Conservation (phyloP, 2,888 invertebrate species). For the Mesopsocus fuscifrons region DNA sequence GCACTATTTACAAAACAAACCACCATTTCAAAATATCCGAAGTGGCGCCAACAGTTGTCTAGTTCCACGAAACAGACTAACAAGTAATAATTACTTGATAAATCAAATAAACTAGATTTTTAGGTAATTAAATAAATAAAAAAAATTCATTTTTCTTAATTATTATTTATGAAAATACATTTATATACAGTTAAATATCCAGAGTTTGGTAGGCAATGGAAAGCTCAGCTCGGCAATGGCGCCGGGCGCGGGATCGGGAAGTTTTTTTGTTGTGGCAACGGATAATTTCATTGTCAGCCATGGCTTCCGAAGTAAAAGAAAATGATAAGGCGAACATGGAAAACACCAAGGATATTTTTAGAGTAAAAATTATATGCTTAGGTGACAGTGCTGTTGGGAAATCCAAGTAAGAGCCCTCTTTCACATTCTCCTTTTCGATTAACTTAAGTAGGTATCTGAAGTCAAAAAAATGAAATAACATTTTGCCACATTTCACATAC, state of each 20-base stretch:
- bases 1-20: too few relatives aligned
- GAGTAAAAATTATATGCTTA: constrained; percentile 31
- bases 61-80: too few relatives aligned
- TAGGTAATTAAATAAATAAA: too few relatives aligned
- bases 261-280: constrained; percentile 6
- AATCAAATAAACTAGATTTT: too few relatives aligned
- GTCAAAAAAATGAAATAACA: too few relatives aligned
- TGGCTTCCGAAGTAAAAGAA: neutral
- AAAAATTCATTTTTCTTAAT: too few relatives aligned
- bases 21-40: too few relatives aligned
- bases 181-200: too few relatives aligned
- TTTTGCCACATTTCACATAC: neutral
- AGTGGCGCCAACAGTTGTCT: too few relatives aligned
- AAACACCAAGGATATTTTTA: neutral
- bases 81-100: neutral
- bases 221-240: neutral
- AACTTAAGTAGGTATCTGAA: neutral
- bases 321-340: neutral
- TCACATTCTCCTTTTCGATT: neutral
- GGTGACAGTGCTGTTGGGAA: constrained; percentile 37
- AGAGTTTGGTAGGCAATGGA: neutral
- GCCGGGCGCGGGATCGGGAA: neutral
- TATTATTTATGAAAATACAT: too few relatives aligned
- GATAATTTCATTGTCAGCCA: neutral
- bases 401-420: constrained; percentile 27